phyloP scores from a whole-genome alignment of 2,888 invertebrate species.

The Troides oblongomaculatus region DNA sequence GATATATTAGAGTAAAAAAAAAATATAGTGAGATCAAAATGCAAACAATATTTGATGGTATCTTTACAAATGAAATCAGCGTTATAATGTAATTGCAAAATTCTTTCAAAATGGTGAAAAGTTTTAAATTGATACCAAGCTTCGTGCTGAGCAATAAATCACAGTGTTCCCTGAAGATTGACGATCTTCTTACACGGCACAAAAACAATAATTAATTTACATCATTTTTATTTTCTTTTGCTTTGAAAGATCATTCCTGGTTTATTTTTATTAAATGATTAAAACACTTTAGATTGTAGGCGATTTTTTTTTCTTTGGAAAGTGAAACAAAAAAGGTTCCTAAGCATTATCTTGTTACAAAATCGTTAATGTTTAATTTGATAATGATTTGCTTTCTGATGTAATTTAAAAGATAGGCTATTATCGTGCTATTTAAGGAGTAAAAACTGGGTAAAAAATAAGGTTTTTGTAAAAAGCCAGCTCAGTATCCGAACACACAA shows the following conservation, averaged over 20 bases:
- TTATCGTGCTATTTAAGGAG: no score
- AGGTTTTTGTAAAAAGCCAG: no score
- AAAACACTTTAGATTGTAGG: no score
- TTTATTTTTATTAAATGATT: background rate
- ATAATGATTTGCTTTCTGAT: no score
- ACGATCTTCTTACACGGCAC: constrained; percentile 13
- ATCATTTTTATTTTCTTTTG: background rate
- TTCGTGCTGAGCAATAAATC: constrained; percentile 12
- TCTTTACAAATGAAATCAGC: background rate
- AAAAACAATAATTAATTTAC: constrained; percentile 22
- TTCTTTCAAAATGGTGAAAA: background rate
- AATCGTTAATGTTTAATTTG: no score
- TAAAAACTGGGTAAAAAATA: no score
- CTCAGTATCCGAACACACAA: background rate
- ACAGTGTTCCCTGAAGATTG: constrained; percentile 14
- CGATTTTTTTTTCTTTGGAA: background rate
- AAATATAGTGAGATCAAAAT: no score
- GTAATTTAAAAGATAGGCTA: no score
- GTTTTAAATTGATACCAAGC: background rate
- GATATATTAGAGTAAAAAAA: no score
- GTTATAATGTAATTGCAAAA: background rate
- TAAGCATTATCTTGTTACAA: no score
- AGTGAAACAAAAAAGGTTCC: no score
- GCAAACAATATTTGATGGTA: background rate
- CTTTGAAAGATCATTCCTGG: background rate